A percentile compares a stretch with the other conserved stretches of the same genome.
Evolutionary conservation across 2,888 invertebrate species (phyloP).

Genomic region (Thumatha senex): DNA sequence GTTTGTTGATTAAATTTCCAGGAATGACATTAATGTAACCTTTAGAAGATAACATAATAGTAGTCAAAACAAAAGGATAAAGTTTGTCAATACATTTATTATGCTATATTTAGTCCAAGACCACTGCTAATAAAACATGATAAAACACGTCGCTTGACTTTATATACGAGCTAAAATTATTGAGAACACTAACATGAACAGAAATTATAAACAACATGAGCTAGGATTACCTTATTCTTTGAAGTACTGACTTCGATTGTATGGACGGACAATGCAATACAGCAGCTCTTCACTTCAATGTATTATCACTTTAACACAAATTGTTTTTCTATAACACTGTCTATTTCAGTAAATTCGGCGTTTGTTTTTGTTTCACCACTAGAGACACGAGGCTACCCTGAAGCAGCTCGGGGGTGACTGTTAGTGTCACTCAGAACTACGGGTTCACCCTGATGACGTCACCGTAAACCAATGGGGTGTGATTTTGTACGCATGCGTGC

Average conservation of each 20-base stretch:
- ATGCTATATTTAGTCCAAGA: constrained; percentile 15
- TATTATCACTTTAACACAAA: constrained; percentile 42
- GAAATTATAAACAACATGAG: constrained; percentile 62
- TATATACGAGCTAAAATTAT: constrained; percentile 59
- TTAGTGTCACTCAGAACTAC: constrained; percentile 74
- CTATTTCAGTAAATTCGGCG: constrained; percentile 49
- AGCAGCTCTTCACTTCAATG: constrained; percentile 26
- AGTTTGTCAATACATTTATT: constrained; percentile 9
- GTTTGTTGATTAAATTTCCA: too few species aligned
- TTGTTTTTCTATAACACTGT: constrained; percentile 43
- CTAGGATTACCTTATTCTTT: constrained; percentile 46
- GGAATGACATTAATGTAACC: too few species aligned
- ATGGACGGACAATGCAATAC: constrained; percentile 6
- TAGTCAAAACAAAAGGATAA: neutral
- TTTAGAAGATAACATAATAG: too few species aligned
- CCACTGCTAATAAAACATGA: constrained; percentile 26
- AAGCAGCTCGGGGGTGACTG: constrained; percentile 76
- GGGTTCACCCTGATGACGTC: constrained; percentile 82
- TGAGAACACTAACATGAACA: constrained; percentile 56
- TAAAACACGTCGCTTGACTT: constrained; percentile 39
- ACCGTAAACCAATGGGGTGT: constrained; percentile 79
- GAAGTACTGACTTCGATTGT: constrained; percentile 17
- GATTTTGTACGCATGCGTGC: constrained; percentile 70
- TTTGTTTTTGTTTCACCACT: constrained; percentile 64
- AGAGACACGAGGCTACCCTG: constrained; percentile 59